Evolutionary conservation across 2,888 invertebrate genomes (phyloP).

Genomic region (Oscheius myriophilus): DNA sequence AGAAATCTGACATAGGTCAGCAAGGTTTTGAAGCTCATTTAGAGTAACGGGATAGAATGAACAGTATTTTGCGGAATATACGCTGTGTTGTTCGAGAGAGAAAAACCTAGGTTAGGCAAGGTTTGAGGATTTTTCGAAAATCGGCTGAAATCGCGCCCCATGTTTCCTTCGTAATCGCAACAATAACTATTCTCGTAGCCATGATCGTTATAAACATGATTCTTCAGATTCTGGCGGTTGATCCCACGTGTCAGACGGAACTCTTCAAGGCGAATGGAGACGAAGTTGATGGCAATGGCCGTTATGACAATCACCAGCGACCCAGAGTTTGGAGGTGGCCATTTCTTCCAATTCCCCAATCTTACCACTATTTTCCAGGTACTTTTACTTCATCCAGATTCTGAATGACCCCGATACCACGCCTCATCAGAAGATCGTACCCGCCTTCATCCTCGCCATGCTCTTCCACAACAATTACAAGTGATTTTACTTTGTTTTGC

Average conservation of each 20-base stretch:
- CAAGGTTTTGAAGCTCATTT: too few species aligned
- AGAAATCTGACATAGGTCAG: too few species aligned
- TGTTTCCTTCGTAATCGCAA: too few species aligned
- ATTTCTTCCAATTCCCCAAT: not conserved
- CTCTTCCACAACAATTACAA: constrained; percentile 84
- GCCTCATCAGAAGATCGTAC: constrained; percentile 87
- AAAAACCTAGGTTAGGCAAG: too few species aligned
- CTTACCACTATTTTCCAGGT: constrained; percentile 34
- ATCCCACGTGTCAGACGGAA: constrained; percentile 92
- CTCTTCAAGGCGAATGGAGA: constrained; percentile 72
- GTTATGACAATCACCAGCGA: constrained; percentile 14
- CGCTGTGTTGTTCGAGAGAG: not conserved
- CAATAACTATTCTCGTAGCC: too few species aligned
- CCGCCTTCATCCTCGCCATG: constrained; percentile 92
- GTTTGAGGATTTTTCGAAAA: too few species aligned
- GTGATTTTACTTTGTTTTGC: constrained; percentile 31
- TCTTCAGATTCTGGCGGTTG: constrained; percentile 83
- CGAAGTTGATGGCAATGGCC: constrained; percentile 9
- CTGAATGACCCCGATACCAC: constrained; percentile 86
- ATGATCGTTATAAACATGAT: too few species aligned
- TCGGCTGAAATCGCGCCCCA: too few species aligned
- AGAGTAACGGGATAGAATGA: too few species aligned
- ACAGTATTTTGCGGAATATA: too few species aligned
- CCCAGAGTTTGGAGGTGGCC: constrained; percentile 2
- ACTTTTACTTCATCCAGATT: constrained; percentile 81